Evolutionary conservation across 2,888 invertebrate genomes (phyloP), one percentile per base, ranked within the genome.

Genomic region (Acrobasis suavella): DNA sequence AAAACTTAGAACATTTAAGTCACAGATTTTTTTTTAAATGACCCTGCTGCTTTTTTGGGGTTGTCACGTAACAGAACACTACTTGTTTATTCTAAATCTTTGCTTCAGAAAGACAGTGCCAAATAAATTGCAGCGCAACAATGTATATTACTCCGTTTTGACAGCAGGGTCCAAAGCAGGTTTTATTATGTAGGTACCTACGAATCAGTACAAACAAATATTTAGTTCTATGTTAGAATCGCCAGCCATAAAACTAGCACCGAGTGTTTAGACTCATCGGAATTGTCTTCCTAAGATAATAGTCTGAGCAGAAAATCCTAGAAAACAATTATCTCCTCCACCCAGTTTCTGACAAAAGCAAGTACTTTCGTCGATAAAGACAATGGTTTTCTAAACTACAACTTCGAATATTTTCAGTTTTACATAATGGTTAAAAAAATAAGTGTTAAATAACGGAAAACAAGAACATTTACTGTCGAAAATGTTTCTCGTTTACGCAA

Each of bases 121-220:
- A 62, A 63, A 64, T 62, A 63, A 61, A 65, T 74, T 75, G 74
- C 67, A 63, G 64, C 63, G 72, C 74, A 74, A 81, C 78, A 81
- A 74, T 77, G 74, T 76, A 71, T 71, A 71, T 67, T 66, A 71
- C 66, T 64, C 62, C 62, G 59, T 62, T 62, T 58, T 46, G 61
- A 61, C 63, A 61, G 62, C 63, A 63, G 61, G 56, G 17, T 14
- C 5, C 42, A 56, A 42, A 10, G 9, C 10, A 3, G 54, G 15
- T 10, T 39, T 38, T 55, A 55, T 55, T 39, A 32, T 32, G 7
- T 32, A n/a, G n/a, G n/a, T n/a, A n/a, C n/a, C n/a, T n/a, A 7
- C 32, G 7, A 32, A 1, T 32, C 2, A 32, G 32, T 32, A 32
- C 32, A 7, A 6, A 32, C 8, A 32, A 32, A 32, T 32, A 32